Evolutionary conservation across 2,113 vertebrate genomes (phyloP), one percentile per base, ranked within the genome.

Genomic region (Caranx ignobilis): DNA sequence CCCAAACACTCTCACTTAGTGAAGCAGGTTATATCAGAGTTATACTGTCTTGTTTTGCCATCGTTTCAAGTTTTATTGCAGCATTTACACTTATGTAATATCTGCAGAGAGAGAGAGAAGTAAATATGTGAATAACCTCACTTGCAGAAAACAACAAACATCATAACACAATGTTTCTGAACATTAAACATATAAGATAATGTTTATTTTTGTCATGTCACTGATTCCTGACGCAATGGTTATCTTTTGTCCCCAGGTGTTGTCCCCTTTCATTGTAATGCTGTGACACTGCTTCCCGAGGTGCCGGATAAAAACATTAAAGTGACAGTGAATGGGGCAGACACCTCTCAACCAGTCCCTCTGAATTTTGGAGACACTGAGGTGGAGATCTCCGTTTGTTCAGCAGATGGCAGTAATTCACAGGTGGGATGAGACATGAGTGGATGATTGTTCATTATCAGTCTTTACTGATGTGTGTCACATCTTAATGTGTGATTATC

Each of bases 351-450:
- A 6, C 37, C 78, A 2, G 80, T 91, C 16, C 61, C 15, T 8
- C 57, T 93, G 37, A 91, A 84, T 11, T 47, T 83, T 12, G 91
- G 92, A 59, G 91, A 95, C 73, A 93, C 91, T 1, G 16, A 78
- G 63, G 69, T 95, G 71, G 81, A 91, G 60, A 70, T 93, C 57
- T 87, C 81, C 45, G 82, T 94, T 39, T 68, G 67, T n/a, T 94
- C 94, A 88, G 86, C 91, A 94, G 94, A 94, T 95, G 93, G 91
- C 88, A 88, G 84, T 35, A 89, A 88, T 83, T 82, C 91, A 59
- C 94, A 93, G 89, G 93, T 94, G 86, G 59, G 26, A 19, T 2
- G 21, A 52, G 15, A 50, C 18, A 2, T 0, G 12, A 35, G 0
- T 9, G 5, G 13, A 48, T 6, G 3, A 18, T 31, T 4, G 11